phyloP scores from a whole-genome alignment of 2,113 vertebrate species.

The Progne subis region DNA sequence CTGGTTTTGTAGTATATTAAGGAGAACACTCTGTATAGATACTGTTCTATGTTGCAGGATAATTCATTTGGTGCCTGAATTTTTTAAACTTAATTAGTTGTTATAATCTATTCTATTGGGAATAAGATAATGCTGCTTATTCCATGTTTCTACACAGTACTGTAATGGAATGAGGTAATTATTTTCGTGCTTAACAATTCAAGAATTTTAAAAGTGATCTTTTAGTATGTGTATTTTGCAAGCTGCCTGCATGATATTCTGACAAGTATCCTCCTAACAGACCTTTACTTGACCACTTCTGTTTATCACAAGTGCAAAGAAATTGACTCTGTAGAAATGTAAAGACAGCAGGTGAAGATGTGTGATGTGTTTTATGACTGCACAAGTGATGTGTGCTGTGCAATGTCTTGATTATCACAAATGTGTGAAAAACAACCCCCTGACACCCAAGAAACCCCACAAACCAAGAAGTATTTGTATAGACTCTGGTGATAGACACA shows the following conservation, averaged over 20 bases:
- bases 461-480: conserved; percentile 68
- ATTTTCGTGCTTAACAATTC: conserved; percentile 59
- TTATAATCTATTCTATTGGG: conserved; percentile 36
- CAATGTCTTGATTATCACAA: conserved; percentile 74
- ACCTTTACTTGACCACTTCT: conserved; percentile 59
- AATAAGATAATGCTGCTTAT: conserved; percentile 66
- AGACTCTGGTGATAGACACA: conserved; percentile 73
- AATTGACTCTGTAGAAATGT: conserved; percentile 22
- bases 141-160: conserved; percentile 61
- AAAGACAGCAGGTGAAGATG: conserved; percentile 37
- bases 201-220: conserved; percentile 32
- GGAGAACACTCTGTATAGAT: conserved; percentile 40
- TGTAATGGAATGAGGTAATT: conserved; percentile 67
- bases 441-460: not conserved
- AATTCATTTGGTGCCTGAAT: conserved; percentile 56
- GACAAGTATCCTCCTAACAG: conserved; percentile 46
- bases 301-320: conserved; percentile 57
- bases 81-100: conserved; percentile 53
- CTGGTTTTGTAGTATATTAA: conserved; percentile 36
- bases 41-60: conserved; percentile 28
- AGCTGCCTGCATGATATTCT: conserved; percentile 72
- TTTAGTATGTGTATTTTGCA: conserved; percentile 60
- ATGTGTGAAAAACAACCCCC: conserved; percentile 46
- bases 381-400: conserved; percentile 47
- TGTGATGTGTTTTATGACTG: conserved; percentile 51